phyloP scores from a whole-genome alignment of 2,113 vertebrate species.

The Chlorocebus sabaeus region DNA sequence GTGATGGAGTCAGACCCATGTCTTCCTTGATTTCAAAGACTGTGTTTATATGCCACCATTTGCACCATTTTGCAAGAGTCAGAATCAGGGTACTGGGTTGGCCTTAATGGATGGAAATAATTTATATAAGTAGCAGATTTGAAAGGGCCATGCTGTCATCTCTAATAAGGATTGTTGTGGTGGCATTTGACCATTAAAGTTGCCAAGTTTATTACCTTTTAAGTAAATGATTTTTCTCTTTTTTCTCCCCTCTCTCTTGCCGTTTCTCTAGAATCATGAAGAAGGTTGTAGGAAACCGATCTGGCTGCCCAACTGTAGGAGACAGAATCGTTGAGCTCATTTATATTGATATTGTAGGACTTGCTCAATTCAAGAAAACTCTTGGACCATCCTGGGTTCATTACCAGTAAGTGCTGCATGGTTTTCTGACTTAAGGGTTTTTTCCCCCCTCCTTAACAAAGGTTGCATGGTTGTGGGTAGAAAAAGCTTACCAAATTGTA shows the following conservation, averaged over 20 bases:
- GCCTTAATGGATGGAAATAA: not conserved
- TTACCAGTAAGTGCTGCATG: conserved; percentile 94
- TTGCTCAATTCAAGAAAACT: conserved; percentile 99
- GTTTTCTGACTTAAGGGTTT: not conserved
- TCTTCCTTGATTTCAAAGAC: not conserved
- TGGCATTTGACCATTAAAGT: not conserved
- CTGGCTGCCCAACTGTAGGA: conserved; percentile 96
- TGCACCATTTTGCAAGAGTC: not conserved
- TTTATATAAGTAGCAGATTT: not conserved
- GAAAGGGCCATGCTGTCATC: not conserved
- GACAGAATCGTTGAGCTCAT: conserved; percentile 98
- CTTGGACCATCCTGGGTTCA: conserved; percentile 99
- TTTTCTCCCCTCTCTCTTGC: not conserved
- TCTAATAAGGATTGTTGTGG: not conserved
- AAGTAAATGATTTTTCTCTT: not conserved
- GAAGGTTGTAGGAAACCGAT: conserved; percentile 97
- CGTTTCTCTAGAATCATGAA: conserved; percentile 93
- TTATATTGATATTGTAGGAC: conserved; percentile 98
- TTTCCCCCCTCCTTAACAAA: not conserved
- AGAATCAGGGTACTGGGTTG: not conserved
- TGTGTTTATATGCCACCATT: not conserved
- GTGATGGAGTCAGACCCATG: not conserved
- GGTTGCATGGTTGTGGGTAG: not conserved
- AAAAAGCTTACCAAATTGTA: conserved; percentile 33
- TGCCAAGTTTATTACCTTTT: not conserved